Conservation (phyloP, 2,113 vertebrate genomes). For the Carlito syrichta region DNA sequence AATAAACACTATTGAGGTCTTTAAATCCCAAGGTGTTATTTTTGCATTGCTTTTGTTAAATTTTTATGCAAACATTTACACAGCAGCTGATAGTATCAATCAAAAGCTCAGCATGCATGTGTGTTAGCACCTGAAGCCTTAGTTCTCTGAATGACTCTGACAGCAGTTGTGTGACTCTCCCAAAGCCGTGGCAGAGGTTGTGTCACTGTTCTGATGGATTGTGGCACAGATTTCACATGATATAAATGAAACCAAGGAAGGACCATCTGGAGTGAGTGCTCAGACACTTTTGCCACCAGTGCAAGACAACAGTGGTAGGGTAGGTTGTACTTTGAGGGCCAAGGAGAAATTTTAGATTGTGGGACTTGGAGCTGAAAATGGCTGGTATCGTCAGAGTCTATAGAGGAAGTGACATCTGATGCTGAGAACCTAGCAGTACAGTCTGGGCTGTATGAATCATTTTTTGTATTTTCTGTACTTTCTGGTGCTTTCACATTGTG, state of each 20-base stretch:
- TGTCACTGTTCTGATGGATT: neutral
- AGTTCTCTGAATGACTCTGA: neutral
- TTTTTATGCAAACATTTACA: conserved; percentile 22
- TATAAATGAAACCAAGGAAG: neutral
- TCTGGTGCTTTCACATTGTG: neutral
- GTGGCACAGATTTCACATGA: neutral
- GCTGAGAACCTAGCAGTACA: neutral
- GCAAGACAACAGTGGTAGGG: no score
- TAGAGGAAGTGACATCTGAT: neutral
- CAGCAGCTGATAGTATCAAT: neutral
- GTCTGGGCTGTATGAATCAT: neutral
- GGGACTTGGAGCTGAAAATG: neutral
- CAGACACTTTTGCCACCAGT: neutral
- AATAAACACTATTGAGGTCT: neutral
- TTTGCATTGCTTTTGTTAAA: conserved; percentile 32
- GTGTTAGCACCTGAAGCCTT: neutral
- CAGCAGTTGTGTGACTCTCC: neutral
- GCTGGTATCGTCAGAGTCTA: neutral
- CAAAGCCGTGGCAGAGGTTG: neutral
- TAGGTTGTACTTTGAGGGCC: neutral
- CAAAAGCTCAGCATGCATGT: neutral
- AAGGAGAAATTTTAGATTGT: neutral
- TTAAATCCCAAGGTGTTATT: neutral
- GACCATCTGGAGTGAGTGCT: neutral
- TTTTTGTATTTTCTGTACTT: neutral